phyloP scores from a whole-genome alignment of 2,888 invertebrate species.

The Archips xylosteana region DNA sequence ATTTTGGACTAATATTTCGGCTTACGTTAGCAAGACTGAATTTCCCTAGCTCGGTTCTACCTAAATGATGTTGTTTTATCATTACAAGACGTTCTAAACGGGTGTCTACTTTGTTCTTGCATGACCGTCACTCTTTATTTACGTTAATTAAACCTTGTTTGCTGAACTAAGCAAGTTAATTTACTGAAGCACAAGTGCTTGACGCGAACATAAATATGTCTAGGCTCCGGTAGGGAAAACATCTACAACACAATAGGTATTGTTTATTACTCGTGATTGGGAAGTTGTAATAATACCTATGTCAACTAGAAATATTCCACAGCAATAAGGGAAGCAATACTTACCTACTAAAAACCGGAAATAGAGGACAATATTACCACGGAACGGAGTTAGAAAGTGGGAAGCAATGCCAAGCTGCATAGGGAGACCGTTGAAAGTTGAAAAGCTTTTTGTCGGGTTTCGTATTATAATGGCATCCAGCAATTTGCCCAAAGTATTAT shows the following conservation, averaged over 20 bases:
- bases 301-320: not conserved
- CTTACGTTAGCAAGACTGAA: not conserved
- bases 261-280: not conserved
- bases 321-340: conserved; percentile 4
- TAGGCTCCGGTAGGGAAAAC: not conserved
- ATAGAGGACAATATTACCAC: conserved; percentile 3
- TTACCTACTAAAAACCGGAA: conserved; percentile 4
- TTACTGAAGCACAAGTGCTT: conserved; percentile 17
- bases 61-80: conserved; percentile 35
- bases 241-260: not conserved
- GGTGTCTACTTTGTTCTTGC: conserved; percentile 29
- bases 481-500: conserved; percentile 10
- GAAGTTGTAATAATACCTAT: not conserved
- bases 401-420: not conserved
- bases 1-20: not conserved
- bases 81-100: conserved; percentile 17
- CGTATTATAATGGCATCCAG: conserved; percentile 1
- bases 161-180: conserved; percentile 30
- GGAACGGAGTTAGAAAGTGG: conserved; percentile 3
- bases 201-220: conserved; percentile 7
- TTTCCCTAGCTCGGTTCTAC: not conserved
- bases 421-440: conserved; percentile 16
- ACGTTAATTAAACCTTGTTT: conserved; percentile 37
- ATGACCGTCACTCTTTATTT: conserved; percentile 39
- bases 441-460: conserved; percentile 7